These are phyloP conservation scores for Urocyon cinereoargenteus DNA, from an alignment of 2,797 vertebrate genomes.

Conservation along the genomic window DNA sequence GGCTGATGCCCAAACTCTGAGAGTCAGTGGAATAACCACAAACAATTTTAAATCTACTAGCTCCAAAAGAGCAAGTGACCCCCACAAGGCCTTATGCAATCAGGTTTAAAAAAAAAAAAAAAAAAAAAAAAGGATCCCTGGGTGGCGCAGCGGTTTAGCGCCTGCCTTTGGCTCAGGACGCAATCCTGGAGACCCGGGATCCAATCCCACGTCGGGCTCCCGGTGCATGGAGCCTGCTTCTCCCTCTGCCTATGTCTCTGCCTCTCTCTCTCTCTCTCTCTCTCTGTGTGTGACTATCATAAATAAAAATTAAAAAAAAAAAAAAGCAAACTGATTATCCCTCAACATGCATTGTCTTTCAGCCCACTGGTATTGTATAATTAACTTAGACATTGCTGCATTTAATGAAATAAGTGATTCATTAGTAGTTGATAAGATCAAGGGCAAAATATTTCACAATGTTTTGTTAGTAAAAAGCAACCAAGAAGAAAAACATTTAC, in stretches of 20 bases:
- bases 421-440: slow-evolving; percentile 11
- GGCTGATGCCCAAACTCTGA: not conserved
- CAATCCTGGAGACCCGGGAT: too few relatives aligned
- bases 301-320: too few relatives aligned
- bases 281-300: too few relatives aligned
- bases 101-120: not conserved
- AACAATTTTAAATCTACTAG: not conserved
- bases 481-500: slow-evolving; percentile 6
- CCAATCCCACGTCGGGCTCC: too few relatives aligned
- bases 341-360: not conserved
- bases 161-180: too few relatives aligned
- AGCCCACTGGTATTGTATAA: not conserved
- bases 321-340: not conserved
- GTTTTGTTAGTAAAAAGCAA: slow-evolving; percentile 28
- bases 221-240: too few relatives aligned
- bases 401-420: slow-evolving; percentile 17
- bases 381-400: not conserved
- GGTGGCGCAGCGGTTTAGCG: too few relatives aligned
- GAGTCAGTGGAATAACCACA: not conserved
- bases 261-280: too few relatives aligned
- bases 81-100: not conserved
- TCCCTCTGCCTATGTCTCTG: too few relatives aligned
- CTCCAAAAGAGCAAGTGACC: not conserved
- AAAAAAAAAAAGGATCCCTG: too few relatives aligned
- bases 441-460: slow-evolving; percentile 11